These are phyloP conservation scores for Edolisoma coerulescens DNA, from an alignment of 2,113 vertebrate species.

Conservation along the genomic window DNA sequence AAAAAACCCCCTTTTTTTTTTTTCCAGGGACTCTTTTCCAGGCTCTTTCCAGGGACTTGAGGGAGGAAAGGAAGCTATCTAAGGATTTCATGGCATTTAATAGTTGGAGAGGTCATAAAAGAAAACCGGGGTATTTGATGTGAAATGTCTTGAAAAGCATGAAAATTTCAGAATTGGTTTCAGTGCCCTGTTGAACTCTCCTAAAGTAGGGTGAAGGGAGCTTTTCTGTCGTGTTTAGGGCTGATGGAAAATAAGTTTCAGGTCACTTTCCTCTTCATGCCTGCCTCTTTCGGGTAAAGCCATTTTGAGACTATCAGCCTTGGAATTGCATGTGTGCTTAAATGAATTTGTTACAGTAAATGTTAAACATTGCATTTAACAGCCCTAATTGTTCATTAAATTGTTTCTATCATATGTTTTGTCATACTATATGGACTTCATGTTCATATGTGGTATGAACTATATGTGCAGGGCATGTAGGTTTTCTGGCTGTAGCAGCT, in stretches of 20 bases:
- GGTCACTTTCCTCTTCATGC: neutral
- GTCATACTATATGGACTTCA: neutral
- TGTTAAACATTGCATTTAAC: neutral
- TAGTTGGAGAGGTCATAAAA: neutral
- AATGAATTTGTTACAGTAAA: neutral
- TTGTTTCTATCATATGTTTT: neutral
- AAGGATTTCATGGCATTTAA: neutral
- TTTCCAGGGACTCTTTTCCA: neutral
- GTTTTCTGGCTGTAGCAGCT: neutral
- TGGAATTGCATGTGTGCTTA: neutral
- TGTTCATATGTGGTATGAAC: neutral
- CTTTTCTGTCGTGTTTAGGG: neutral
- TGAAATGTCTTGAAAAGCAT: conserved; percentile 17
- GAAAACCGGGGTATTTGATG: neutral
- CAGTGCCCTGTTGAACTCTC: neutral
- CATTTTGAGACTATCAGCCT: neutral
- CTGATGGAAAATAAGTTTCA: neutral
- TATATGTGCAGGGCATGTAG: neutral
- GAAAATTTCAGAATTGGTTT: conserved; percentile 4
- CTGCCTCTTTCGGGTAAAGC: neutral
- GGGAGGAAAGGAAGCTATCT: neutral
- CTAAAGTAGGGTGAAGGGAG: neutral
- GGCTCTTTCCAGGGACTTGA: neutral
- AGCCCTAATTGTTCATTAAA: neutral
- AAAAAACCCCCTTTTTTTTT: accelerated